Conservation (phyloP, 2,797 vertebrate genomes). For the Platalea minor region DNA sequence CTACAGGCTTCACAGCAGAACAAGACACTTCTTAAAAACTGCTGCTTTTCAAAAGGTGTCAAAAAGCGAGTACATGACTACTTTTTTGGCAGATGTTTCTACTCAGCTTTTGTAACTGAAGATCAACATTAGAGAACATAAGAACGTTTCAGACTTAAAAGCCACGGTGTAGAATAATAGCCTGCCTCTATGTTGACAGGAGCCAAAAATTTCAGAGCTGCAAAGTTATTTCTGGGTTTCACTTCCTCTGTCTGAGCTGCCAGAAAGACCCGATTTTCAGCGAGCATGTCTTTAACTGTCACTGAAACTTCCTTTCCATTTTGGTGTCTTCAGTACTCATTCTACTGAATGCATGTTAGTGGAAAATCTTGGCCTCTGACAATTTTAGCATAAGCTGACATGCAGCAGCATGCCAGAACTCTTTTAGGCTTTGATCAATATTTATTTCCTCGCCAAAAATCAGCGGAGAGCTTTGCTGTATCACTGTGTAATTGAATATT, state of each 20-base stretch:
- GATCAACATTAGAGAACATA: neutral
- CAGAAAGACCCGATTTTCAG: neutral
- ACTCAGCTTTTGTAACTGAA: neutral
- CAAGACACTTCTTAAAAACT: neutral
- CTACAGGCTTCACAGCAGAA: slow-evolving; percentile 26
- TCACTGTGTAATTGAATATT: neutral
- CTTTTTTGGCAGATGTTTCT: neutral
- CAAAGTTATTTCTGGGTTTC: neutral
- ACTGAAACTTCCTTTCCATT: neutral
- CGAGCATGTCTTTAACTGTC: neutral
- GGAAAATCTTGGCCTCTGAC: neutral
- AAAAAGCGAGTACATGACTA: neutral
- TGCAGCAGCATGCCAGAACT: neutral
- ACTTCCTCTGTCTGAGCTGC: neutral
- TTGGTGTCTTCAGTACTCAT: neutral
- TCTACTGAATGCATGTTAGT: neutral
- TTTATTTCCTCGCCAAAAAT: neutral
- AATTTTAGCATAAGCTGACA: neutral
- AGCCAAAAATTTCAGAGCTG: neutral
- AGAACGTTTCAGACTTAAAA: neutral
- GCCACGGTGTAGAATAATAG: neutral
- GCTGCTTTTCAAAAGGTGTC: neutral
- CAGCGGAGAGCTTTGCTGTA: neutral
- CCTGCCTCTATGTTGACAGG: neutral
- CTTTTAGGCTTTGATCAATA: neutral